Base-by-base conservation (phyloP, 1,140 invertebrate species). In the Drosophila burlai region DNA sequence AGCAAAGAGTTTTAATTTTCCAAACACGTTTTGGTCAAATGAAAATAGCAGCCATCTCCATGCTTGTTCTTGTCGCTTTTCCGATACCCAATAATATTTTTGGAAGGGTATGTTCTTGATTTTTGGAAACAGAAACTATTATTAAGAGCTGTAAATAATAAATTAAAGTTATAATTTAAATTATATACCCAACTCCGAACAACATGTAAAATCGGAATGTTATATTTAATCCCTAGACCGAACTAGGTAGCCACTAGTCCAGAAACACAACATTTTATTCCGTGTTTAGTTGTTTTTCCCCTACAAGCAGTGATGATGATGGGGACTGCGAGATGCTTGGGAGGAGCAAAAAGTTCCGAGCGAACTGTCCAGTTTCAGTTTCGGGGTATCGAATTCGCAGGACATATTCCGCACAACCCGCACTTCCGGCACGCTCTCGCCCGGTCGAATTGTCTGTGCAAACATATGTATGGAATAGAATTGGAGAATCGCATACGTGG, bases 21-120 rank as follows among this genome's bases (percentile, higher is more conserved):
- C 77, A 67, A 87, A 84, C 84, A 87, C 84, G 84, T 87, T 79
- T 81, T 75, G 77, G 50, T 74, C 77, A 87, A 87, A 87, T 87
- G 83, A 87, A 87, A 87, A 87, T 76, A 87, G 71, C 69, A 89
- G 65, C 75, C 73, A 65, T 74, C 69, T 73, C 45, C 24, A 43
- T 43, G 67, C 67, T 34, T 72, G 66, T 50, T 72, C 54, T 72
- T 72, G 40, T 40, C 45, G 24, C 36, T 49, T 40, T 34, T 34
- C 31, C n/a, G 16, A 21, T 61, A 45, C 38, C 69, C 38, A 38
- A 21, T 8, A 65, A 26, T 16, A 21, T 11, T 24, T 34, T 24
- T 3, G 8, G 5, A 3, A 4, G n/a, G 63, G 46, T 31, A 40
- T 68, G 34, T 34, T 29, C n/a, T 15, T 31, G 31, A 9, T 9